Evolutionary conservation across 2,888 invertebrate genomes (phyloP), one percentile per base, ranked within the genome.

Genomic region (Teleiodes luculella): DNA sequence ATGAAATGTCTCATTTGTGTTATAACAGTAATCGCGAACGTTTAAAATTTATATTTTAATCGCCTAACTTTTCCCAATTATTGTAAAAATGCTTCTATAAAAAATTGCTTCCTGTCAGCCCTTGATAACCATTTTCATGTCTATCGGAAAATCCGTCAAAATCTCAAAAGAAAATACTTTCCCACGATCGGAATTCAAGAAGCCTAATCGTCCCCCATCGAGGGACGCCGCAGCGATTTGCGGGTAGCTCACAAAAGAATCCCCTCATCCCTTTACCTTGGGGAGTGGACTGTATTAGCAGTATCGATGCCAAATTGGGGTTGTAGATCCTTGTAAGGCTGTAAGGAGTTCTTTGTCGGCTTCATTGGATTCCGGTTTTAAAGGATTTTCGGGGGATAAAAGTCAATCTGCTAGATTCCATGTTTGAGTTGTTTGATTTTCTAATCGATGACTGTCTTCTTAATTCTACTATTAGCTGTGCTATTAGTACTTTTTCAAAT

Each of bases 291-390:
- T 76, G 72, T 72, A 78, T 80, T 78, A 73, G 75, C 78, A 72
- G 81, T 86, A 86, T 87, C 86, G 84, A 87, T 86, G 80, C 74
- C 83, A 84, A 86, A 85, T 86, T 85, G 81, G 84, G 86, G 84
- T 74, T 65, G 68, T 68, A 70, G 65, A 70, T 70, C 68, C 72
- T 78, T 74, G 74, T 74, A 74, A 81, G 66, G 73, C 76, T 74
- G 72, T 74, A 74, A 81, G 64, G 73, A 70, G 74, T 76, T 75
- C 72, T 66, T 70, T 72, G 70, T 76, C 70, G 79, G 79, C 68
- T 60, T 74, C 72, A 78, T 76, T 77, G 76, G 72, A 71, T 75
- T 68, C 69, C 37, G 55, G 58, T 60, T 60, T 62, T 70, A 67
- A 62, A 51, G 31, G 51, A 51, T 31, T 41, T 51, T n/a, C 30